These are phyloP conservation scores for Heliornis fulica DNA, from an alignment of 2,113 vertebrate genomes.

Conservation along the genomic window DNA sequence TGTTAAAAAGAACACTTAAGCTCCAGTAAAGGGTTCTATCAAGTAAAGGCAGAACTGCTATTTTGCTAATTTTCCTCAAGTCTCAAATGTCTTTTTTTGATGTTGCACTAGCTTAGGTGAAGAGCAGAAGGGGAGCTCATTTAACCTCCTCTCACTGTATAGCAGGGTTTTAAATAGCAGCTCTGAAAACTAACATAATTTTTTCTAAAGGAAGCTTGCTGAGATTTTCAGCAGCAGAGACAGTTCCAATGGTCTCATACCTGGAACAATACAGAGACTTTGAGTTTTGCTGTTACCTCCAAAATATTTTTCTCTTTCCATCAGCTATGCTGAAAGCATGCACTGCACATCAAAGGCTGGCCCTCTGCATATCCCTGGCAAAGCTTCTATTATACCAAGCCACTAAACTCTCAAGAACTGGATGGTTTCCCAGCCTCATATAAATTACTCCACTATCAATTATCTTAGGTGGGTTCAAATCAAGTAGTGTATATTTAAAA, in stretches of 20 bases:
- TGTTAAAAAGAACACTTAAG: neutral
- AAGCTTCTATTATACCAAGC: neutral
- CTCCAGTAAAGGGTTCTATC: neutral
- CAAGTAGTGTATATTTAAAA: neutral
- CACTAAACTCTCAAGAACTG: neutral
- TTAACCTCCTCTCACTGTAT: neutral
- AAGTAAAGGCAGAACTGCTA: neutral
- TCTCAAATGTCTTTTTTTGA: neutral
- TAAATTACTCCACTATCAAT: neutral
- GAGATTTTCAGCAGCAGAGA: neutral
- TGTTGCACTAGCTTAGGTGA: neutral
- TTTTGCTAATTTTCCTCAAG: neutral
- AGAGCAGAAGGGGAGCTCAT: slow-evolving; percentile 19
- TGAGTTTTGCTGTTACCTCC: neutral
- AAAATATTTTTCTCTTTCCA: neutral
- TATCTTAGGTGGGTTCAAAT: neutral
- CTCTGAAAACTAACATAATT: neutral
- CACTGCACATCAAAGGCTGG: neutral
- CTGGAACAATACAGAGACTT: neutral
- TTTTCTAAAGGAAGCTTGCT: neutral
- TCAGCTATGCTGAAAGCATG: neutral
- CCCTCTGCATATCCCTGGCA: neutral
- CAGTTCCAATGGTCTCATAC: neutral
- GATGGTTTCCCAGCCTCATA: neutral
- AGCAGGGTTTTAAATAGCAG: slow-evolving; percentile 27